A percentile compares a stretch with the other conserved stretches of the same genome.
Evolutionary conservation across 2,888 invertebrate genomes (phyloP).

Genomic region (Hesperia comma): DNA sequence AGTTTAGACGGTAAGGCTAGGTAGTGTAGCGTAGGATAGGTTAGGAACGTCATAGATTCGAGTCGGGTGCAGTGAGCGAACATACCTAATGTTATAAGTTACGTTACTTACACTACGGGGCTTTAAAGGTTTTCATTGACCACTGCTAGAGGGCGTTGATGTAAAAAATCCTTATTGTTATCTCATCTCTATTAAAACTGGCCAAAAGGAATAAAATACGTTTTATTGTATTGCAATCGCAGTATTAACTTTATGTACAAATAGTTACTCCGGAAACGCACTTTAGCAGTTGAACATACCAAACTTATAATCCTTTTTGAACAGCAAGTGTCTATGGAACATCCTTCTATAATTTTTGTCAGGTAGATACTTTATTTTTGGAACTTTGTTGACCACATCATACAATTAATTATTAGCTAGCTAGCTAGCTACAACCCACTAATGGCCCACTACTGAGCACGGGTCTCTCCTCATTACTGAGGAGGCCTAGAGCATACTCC

Average conservation of each 20-base stretch:
- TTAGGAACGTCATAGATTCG: constrained; percentile 78
- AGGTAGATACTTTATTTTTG: too few relatives aligned
- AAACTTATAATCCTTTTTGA: constrained; percentile 1
- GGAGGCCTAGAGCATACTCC: too few relatives aligned
- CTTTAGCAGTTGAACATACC: constrained; percentile 1
- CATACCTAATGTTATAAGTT: constrained; percentile 46
- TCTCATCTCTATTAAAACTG: too few relatives aligned
- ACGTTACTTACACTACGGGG: not conserved
- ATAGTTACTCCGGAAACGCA: not conserved
- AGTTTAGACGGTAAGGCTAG: constrained; percentile 26
- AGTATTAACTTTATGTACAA: too few relatives aligned
- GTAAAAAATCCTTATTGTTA: not conserved
- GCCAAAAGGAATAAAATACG: too few relatives aligned
- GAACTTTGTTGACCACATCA: too few relatives aligned
- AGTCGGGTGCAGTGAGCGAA: constrained; percentile 43
- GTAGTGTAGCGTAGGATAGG: constrained; percentile 65
- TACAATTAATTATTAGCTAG: too few relatives aligned
- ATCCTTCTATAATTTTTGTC: too few relatives aligned
- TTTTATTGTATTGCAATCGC: too few relatives aligned
- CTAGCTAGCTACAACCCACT: too few relatives aligned
- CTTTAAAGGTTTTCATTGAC: not conserved
- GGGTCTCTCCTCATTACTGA: too few relatives aligned
- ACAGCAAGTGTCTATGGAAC: constrained; percentile 1
- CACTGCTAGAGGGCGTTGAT: constrained; percentile 10
- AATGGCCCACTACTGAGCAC: too few relatives aligned